Percentiles rank a stretch among this genome's conserved stretches.
These are phyloP conservation scores for Pseudolaguvia tuberculata DNA, from an alignment of 2,113 vertebrate species.

Conservation along the genomic window DNA sequence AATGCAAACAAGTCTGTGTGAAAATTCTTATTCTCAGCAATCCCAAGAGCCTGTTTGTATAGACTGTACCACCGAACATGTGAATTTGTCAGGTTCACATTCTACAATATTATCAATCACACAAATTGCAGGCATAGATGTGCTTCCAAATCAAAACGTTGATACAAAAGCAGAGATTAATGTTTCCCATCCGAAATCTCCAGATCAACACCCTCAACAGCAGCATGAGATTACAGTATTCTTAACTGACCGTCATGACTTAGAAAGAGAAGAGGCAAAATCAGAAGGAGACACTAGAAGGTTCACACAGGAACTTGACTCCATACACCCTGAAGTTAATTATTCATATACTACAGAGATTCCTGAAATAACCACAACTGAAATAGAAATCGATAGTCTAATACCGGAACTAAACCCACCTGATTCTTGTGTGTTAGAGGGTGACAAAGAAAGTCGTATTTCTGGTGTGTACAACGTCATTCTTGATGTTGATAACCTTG, in stretches of 20 bases:
- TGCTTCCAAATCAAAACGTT: too few species aligned
- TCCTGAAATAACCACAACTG: constrained; percentile 2
- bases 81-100: not conserved
- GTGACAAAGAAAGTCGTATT: not conserved
- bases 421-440: not conserved
- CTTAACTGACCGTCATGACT: not conserved
- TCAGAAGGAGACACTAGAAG: not conserved
- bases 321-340: not conserved
- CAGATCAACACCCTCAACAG: not conserved
- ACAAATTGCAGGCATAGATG: not conserved
- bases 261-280: not conserved
- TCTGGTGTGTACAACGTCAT: constrained; percentile 38
- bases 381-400: not conserved
- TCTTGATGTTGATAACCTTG: constrained; percentile 30
- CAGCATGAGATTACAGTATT: not conserved
- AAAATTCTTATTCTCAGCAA: not conserved
- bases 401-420: not conserved
- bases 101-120: not conserved
- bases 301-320: not conserved
- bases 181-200: not conserved
- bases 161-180: not conserved
- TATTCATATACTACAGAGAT: not conserved
- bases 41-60: not conserved
- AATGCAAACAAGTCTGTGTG: too few species aligned
- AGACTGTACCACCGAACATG: not conserved